A percentile compares a stretch with the other conserved stretches of the same genome.
Conservation (phyloP, 2,113 vertebrate genomes). For the Ploceus nigricollis region DNA sequence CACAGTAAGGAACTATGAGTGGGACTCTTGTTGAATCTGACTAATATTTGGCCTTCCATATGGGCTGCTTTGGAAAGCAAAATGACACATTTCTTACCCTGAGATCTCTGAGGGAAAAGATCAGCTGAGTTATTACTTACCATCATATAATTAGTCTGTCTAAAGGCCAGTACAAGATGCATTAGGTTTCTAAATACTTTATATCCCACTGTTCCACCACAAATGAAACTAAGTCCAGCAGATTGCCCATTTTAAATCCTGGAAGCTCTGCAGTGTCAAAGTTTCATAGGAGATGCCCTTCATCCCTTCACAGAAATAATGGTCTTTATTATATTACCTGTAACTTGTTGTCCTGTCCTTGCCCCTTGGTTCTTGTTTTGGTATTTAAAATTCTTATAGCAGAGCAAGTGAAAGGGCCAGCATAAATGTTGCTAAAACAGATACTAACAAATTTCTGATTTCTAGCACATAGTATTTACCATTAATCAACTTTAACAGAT, state of each 20-base stretch:
- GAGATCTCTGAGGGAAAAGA: neutral
- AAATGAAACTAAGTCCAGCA: neutral
- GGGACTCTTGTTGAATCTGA: neutral
- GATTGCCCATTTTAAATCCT: neutral
- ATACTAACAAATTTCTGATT: neutral
- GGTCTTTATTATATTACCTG: neutral
- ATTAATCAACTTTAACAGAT: neutral
- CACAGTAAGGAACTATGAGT: neutral
- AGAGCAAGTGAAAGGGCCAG: neutral
- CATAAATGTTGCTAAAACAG: neutral
- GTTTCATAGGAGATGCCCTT: neutral
- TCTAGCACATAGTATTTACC: neutral
- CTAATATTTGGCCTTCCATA: neutral
- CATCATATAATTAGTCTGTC: neutral
- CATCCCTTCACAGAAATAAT: neutral
- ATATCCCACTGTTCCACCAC: neutral
- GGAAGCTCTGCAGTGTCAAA: neutral
- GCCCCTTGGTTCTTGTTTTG: neutral
- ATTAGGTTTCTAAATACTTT: neutral
- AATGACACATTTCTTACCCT: neutral
- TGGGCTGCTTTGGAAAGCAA: neutral
- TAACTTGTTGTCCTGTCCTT: neutral
- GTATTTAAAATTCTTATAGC: neutral
- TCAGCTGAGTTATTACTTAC: neutral
- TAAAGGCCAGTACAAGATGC: neutral